phyloP scores from a whole-genome alignment of 2,888 invertebrate species.

The Drosophila imparisetae region DNA sequence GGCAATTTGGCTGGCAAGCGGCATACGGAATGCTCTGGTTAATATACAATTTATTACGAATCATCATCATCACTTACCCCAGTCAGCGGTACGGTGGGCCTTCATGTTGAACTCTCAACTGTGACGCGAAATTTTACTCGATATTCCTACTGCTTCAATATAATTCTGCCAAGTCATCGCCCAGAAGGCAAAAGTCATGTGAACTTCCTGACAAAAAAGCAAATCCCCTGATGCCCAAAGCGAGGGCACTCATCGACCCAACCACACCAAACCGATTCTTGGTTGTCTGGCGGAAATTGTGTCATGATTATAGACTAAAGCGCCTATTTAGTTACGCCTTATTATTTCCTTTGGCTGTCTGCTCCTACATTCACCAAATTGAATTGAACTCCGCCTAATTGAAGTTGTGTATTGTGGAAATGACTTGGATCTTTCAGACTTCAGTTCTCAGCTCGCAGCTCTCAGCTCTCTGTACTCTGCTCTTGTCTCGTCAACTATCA shows the following conservation, averaged over 20 bases:
- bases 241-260: constrained; percentile 27
- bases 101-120: constrained; percentile 74
- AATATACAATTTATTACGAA: constrained; percentile 75
- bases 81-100: constrained; percentile 8
- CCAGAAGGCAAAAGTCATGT: constrained; percentile 65
- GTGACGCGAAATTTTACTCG: constrained; percentile 66
- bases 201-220: constrained; percentile 69
- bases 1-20: constrained; percentile 52
- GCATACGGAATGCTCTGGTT: constrained; percentile 48
- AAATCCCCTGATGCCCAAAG: constrained; percentile 6
- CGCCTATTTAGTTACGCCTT: constrained; percentile 80
- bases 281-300: constrained; percentile 71
- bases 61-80: constrained; percentile 64
- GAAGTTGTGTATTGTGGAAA: constrained; percentile 70
- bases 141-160: constrained; percentile 27
- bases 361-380: constrained; percentile 49
- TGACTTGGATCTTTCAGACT: constrained; percentile 62
- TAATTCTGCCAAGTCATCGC: constrained; percentile 58
- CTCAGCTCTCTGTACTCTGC: neutral
- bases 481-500: constrained; percentile 29
- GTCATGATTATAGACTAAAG: constrained; percentile 81
- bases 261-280: constrained; percentile 6
- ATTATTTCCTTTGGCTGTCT: constrained; percentile 67
- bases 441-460: neutral
- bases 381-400: constrained; percentile 70